Evolutionary conservation across 2,888 invertebrate genomes (phyloP).

Genomic region (Tinea trinotella): DNA sequence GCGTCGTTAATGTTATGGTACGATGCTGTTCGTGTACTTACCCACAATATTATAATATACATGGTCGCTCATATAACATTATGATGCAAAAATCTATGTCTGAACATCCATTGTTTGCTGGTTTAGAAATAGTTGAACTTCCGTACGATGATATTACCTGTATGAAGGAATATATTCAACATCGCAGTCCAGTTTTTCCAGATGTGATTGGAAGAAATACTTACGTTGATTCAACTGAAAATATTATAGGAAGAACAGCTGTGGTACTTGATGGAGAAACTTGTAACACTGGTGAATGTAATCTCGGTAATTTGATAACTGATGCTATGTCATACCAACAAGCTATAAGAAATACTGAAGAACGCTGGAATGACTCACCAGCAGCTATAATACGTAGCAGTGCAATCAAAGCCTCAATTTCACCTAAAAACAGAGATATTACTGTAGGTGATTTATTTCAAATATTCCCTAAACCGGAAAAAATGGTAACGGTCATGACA

Average conservation of each 20-base stretch:
- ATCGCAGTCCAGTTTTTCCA: constrained; percentile 75
- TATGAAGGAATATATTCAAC: constrained; percentile 69
- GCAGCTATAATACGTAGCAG: constrained; percentile 85
- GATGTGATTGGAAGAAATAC: constrained; percentile 65
- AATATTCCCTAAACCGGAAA: constrained; percentile 84
- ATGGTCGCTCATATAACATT: constrained; percentile 73
- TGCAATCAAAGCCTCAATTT: constrained; percentile 80
- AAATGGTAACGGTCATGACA: constrained; percentile 74
- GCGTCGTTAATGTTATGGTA: constrained; percentile 76
- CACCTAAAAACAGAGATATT: constrained; percentile 54
- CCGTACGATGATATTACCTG: constrained; percentile 45
- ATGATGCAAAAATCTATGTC: constrained; percentile 77
- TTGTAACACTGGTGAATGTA: constrained; percentile 85
- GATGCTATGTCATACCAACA: constrained; percentile 82
- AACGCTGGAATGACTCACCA: constrained; percentile 84
- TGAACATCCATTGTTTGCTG: constrained; percentile 82
- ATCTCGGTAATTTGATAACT: constrained; percentile 85
- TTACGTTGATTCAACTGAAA: no score
- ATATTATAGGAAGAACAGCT: no score
- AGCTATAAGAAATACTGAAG: constrained; percentile 47
- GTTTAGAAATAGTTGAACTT: constrained; percentile 51
- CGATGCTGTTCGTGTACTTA: constrained; percentile 79
- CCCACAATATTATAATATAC: constrained; percentile 72
- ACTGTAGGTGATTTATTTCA: constrained; percentile 80
- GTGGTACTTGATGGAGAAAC: constrained; percentile 79